Base-by-base conservation (phyloP, 2,888 invertebrate species). In the Bruchidius siliquastri region DNA sequence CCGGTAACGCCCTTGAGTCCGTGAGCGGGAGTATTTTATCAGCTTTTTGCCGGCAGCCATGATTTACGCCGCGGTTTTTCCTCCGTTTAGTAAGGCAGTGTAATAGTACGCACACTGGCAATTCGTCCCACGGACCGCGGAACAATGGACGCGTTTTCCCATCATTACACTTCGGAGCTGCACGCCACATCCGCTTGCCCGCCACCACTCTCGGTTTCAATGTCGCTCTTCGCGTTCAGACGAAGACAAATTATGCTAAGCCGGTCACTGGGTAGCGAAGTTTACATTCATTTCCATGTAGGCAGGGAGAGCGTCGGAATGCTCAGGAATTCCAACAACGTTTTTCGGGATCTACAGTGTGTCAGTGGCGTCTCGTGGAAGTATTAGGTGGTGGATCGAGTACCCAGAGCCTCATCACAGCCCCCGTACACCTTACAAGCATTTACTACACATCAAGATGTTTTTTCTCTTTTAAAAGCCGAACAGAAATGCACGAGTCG, bases 141-240 rank as follows among this genome's bases (percentile, higher is more conserved):
- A 85, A 86, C 85, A 86, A 86, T 86, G 79, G 84, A 18, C 76
- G 18, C 21, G 68, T 84, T 83, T 87, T 87, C 86, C 86, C 86
- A 87, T 87, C 86, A 86, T 87, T 87, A 87, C 86, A 84, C 85
- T 83, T 85, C 21, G n/a, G 86, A 86, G 86, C 86, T 86, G 86
- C 86, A 86, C 86, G 86, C 82, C 83, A 86, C 85, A 86, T 85
- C 85, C 85, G 85, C 82, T 84, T 83, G 82, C 84, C 1, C 2
- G 21, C 10, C 21, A 81, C 81, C 82, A 85, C 86, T 86, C 86
- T 85, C 85, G 84, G 83, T 86, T 86, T 86, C 86, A 86, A 86
- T 86, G 86, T 86, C 86, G 84, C 71, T 49, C 75, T 13, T 49
- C 49, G 49, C 10, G 10, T 49, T 49, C 49, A 8, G 49, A 49